These are phyloP conservation scores for Venturia canescens DNA, from an alignment of 1,140 invertebrate species.

Conservation along the genomic window DNA sequence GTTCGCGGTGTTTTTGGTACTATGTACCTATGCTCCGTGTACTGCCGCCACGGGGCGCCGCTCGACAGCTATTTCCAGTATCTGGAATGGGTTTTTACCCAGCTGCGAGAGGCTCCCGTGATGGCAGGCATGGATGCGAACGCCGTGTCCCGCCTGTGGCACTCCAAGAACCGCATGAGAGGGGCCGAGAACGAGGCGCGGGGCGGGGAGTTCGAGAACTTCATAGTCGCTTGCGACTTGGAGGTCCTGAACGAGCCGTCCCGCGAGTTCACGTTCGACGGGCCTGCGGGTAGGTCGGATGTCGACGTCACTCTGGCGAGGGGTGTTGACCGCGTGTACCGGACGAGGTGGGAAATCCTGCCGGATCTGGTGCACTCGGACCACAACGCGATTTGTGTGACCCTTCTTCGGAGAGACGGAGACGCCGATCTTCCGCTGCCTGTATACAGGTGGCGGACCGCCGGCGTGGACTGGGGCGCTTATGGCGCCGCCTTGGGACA, in stretches of 20 bases:
- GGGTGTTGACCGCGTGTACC: constrained; percentile 21
- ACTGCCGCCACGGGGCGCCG: constrained; percentile 33
- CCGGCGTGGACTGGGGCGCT: not conserved
- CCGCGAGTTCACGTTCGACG: constrained; percentile 32
- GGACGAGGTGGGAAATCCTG: too few species aligned
- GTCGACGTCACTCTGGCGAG: constrained; percentile 40
- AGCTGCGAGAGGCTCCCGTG: constrained; percentile 6
- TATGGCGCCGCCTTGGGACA: not conserved
- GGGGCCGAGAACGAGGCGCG: not conserved
- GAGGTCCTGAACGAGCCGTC: constrained; percentile 43
- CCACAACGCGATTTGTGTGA: too few species aligned
- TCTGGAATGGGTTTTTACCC: constrained; percentile 23
- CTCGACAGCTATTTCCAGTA: constrained; percentile 31
- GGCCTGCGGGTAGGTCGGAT: constrained; percentile 45
- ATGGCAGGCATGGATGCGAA: constrained; percentile 52
- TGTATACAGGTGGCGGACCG: constrained; percentile 11
- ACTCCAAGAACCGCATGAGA: constrained; percentile 23
- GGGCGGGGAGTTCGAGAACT: constrained; percentile 22
- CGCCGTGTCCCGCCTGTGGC: constrained; percentile 51
- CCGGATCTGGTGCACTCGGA: too few species aligned
- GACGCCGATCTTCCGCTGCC: constrained; percentile 1
- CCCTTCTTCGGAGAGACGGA: too few species aligned
- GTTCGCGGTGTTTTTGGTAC: constrained; percentile 37
- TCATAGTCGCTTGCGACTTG: constrained; percentile 16
- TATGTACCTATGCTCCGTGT: constrained; percentile 46